Conservation (phyloP, 2,888 invertebrate genomes). For the Parochlus steinenii region DNA sequence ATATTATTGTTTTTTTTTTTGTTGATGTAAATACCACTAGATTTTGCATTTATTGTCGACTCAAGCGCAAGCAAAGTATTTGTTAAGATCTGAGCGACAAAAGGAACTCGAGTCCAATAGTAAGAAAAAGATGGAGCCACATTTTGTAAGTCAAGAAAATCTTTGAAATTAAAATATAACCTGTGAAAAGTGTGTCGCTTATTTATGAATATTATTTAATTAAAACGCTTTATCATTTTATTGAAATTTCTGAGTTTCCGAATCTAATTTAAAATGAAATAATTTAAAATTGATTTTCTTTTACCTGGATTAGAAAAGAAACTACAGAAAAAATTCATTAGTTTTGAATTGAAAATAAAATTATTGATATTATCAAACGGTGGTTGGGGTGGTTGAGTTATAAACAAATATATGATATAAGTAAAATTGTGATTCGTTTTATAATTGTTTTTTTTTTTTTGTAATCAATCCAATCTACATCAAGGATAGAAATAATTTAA, state of each 20-base stretch:
- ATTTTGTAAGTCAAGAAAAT: neutral
- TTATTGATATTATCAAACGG: no score
- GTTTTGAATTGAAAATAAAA: no score
- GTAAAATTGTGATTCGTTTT: no score
- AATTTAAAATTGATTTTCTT: no score
- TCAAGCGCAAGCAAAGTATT: conserved; percentile 8
- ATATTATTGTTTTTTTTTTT: neutral
- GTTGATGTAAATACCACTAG: neutral
- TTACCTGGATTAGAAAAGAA: no score
- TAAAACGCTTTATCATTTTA: neutral
- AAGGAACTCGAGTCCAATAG: conserved; percentile 1
- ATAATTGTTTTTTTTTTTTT: no score
- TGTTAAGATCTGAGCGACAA: neutral
- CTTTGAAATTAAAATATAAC: neutral
- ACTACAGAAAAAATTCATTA: no score
- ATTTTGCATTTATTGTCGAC: conserved; percentile 8
- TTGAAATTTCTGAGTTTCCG: neutral
- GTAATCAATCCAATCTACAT: no score
- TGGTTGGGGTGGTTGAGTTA: no score
- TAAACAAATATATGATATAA: no score
- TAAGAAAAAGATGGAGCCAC: conserved; percentile 7
- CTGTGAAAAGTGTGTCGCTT: neutral
- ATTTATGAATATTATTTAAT: neutral
- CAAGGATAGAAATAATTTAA: no score
- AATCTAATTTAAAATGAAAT: no score